Evolutionary conservation across 2,797 vertebrate species (phyloP).

Genomic region (Neosilurus hyrtlii): DNA sequence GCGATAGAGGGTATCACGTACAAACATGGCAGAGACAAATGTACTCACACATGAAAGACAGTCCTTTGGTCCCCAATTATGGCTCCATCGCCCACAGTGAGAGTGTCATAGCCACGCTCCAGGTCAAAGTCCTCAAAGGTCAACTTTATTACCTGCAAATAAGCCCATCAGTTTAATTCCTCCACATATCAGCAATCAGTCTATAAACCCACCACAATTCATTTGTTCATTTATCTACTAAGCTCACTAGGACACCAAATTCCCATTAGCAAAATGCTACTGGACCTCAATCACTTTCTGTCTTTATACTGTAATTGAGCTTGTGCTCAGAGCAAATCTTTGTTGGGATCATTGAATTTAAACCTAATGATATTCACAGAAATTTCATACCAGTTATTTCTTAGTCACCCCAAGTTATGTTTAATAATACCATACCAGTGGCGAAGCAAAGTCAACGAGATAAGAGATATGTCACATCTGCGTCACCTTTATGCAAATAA

Average conservation of each 20-base stretch:
- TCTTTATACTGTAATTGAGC: not conserved
- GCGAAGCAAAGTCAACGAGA: not conserved
- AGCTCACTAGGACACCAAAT: not conserved
- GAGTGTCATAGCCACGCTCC: slow-evolving; percentile 95
- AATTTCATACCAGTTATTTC: not conserved
- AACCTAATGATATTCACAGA: not conserved
- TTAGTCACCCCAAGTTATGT: not conserved
- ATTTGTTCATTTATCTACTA: not conserved
- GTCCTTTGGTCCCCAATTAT: slow-evolving; percentile 95
- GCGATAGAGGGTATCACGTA: slow-evolving; percentile 47
- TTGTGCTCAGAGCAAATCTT: not conserved
- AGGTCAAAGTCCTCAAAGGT: slow-evolving; percentile 97
- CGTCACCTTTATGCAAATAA: not conserved
- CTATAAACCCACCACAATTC: not conserved
- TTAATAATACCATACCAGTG: not conserved
- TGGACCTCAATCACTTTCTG: not conserved
- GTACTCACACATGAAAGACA: slow-evolving; percentile 94
- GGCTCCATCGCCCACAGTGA: slow-evolving; percentile 92
- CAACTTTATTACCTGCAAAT: slow-evolving; percentile 91
- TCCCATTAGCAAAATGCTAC: not conserved
- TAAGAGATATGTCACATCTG: no score
- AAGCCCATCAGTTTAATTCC: slow-evolving; percentile 43
- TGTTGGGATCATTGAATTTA: not conserved
- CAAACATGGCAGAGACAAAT: slow-evolving; percentile 42
- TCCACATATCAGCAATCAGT: not conserved